phyloP scores from a whole-genome alignment of 2,113 vertebrate genomes.

The Microtus montanus region DNA sequence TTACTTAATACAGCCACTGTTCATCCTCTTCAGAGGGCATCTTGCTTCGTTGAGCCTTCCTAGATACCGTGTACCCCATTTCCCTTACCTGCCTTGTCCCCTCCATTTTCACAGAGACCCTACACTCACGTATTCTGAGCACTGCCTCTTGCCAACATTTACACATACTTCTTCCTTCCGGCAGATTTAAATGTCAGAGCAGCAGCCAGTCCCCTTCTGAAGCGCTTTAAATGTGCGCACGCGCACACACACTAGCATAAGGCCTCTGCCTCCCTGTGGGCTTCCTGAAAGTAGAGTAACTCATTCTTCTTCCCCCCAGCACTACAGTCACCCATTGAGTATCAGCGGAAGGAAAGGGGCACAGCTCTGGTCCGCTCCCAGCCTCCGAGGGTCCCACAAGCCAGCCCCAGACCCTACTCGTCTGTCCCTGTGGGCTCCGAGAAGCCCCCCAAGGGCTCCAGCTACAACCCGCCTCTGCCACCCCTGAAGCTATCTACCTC shows the following conservation, averaged over 20 bases:
- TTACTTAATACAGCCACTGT: not conserved
- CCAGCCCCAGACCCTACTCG: slow-evolving; percentile 92
- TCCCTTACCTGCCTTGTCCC: not conserved
- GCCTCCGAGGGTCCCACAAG: slow-evolving; percentile 83
- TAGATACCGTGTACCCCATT: not conserved
- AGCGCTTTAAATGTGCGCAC: not conserved
- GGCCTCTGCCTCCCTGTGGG: not conserved
- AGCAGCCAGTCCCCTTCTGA: not conserved
- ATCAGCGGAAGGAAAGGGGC: slow-evolving; percentile 92
- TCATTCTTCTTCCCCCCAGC: slow-evolving; percentile 82
- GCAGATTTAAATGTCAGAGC: not conserved
- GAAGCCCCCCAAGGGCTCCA: slow-evolving; percentile 87
- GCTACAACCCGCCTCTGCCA: slow-evolving; percentile 89
- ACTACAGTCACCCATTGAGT: slow-evolving; percentile 96
- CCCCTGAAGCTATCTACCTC: slow-evolving; percentile 94
- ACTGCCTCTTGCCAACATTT: not conserved
- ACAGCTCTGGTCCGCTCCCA: slow-evolving; percentile 91
- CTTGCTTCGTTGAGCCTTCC: not conserved
- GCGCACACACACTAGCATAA: not conserved
- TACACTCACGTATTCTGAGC: not conserved
- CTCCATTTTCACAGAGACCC: not conserved
- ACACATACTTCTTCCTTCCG: not conserved
- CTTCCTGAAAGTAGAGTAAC: slow-evolving; percentile 6
- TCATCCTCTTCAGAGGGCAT: not conserved
- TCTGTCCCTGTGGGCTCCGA: slow-evolving; percentile 89